phyloP scores from a whole-genome alignment of 2,113 vertebrate species.

The Prochilodus magdalenae region DNA sequence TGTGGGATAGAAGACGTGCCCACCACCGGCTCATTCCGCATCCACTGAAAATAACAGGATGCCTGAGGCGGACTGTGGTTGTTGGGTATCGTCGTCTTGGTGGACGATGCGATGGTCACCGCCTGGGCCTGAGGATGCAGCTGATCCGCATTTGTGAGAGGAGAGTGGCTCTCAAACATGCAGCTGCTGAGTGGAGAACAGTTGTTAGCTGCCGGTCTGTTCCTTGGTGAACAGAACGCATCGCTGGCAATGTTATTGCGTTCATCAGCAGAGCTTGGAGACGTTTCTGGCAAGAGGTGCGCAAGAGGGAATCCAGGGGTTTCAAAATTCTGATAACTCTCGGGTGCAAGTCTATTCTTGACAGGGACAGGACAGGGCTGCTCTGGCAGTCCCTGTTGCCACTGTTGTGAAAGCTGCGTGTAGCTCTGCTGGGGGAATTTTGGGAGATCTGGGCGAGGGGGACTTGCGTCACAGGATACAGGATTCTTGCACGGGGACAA shows the following conservation, averaged over 20 bases:
- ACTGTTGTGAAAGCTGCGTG: constrained; percentile 4
- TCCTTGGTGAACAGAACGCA: constrained; percentile 37
- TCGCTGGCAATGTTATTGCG: constrained; percentile 32
- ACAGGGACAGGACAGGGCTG: neutral
- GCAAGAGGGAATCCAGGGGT: neutral
- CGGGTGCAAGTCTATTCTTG: constrained; percentile 11
- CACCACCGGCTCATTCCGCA: rapidly evolving
- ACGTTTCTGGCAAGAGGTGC: neutral
- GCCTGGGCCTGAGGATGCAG: constrained; percentile 33
- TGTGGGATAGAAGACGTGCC: constrained; percentile 42
- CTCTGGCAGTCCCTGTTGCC: neutral
- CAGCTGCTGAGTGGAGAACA: constrained; percentile 44
- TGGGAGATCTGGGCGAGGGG: neutral
- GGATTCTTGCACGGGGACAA: neutral
- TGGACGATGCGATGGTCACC: constrained; percentile 7
- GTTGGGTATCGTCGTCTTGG: neutral
- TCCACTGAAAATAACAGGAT: constrained; percentile 60
- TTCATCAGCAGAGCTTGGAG: constrained; percentile 41
- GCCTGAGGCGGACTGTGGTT: constrained; percentile 56
- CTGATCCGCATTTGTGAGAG: constrained; percentile 11
- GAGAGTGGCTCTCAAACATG: constrained; percentile 54
- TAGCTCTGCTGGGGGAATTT: neutral
- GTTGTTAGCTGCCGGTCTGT: neutral
- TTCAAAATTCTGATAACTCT: neutral
- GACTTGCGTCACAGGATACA: neutral